These are phyloP conservation scores for Macquaria australasica DNA, from an alignment of 2,113 vertebrate species.

Conservation along the genomic window DNA sequence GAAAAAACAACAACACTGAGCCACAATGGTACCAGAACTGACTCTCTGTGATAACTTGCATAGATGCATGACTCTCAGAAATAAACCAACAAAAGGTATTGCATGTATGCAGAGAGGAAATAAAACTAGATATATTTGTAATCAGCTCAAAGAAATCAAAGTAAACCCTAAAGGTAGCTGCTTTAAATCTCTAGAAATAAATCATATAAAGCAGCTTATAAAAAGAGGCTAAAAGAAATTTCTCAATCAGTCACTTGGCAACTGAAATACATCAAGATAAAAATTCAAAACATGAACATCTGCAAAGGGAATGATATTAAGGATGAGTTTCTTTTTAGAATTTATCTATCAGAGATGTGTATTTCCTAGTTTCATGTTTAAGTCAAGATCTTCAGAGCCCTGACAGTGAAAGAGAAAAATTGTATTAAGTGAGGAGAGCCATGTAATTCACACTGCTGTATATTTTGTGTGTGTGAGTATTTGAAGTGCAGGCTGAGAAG, in stretches of 20 bases:
- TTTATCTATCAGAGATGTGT: neutral
- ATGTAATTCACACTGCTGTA: neutral
- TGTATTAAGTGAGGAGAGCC: neutral
- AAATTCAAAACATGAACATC: neutral
- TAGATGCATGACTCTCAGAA: neutral
- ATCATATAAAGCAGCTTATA: neutral
- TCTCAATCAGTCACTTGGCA: neutral
- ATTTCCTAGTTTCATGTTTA: neutral
- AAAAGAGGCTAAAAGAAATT: neutral
- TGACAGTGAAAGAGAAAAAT: neutral
- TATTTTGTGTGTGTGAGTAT: neutral
- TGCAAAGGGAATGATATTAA: constrained; percentile 6
- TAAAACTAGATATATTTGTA: neutral
- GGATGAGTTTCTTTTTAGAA: neutral
- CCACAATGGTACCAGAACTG: neutral
- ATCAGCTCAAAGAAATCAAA: neutral
- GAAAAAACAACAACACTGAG: neutral
- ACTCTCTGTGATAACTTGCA: neutral
- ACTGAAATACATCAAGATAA: neutral
- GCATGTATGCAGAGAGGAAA: neutral
- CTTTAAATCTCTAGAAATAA: constrained; percentile 6
- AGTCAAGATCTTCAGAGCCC: neutral
- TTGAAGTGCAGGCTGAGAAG: neutral
- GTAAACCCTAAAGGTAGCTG: neutral
- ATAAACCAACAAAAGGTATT: neutral